Conservation (phyloP, 2,113 vertebrate genomes). For the Spea bombifrons region DNA sequence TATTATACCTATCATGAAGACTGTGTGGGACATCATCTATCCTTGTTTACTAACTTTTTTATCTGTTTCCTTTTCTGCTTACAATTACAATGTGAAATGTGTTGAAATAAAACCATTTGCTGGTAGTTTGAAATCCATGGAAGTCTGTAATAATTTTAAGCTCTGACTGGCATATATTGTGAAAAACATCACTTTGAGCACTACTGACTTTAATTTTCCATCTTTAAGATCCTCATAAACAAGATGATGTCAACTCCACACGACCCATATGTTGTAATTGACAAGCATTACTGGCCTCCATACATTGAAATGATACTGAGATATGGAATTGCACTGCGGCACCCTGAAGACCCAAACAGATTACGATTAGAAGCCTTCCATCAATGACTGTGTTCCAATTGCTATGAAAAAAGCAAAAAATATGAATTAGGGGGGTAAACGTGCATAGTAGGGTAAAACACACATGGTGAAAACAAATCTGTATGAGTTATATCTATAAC, state of each 20-base stretch:
- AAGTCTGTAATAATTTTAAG: too few relatives aligned
- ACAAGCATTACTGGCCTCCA: slow-evolving; percentile 82
- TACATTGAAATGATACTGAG: slow-evolving; percentile 88
- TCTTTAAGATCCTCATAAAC: slow-evolving; percentile 78
- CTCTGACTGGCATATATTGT: too few relatives aligned
- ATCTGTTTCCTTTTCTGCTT: too few relatives aligned
- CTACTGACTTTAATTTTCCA: slow-evolving; percentile 1
- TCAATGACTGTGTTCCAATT: slow-evolving; percentile 47
- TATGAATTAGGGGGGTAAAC: neutral
- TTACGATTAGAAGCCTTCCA: slow-evolving; percentile 78
- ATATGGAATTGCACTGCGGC: slow-evolving; percentile 75
- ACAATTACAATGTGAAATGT: too few relatives aligned
- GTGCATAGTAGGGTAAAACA: neutral
- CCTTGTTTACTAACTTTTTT: too few relatives aligned
- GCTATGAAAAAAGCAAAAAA: neutral
- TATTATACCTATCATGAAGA: too few relatives aligned
- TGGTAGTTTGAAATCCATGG: too few relatives aligned
- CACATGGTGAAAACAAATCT: neutral
- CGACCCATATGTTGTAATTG: slow-evolving; percentile 78
- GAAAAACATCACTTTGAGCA: too few relatives aligned
- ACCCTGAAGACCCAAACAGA: slow-evolving; percentile 78
- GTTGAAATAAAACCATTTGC: too few relatives aligned
- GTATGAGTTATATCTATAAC: too few relatives aligned
- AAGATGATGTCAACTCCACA: slow-evolving; percentile 75
- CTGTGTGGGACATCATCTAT: too few relatives aligned